Conservation (phyloP, 2,888 invertebrate genomes). For the Monochamus alternatus region DNA sequence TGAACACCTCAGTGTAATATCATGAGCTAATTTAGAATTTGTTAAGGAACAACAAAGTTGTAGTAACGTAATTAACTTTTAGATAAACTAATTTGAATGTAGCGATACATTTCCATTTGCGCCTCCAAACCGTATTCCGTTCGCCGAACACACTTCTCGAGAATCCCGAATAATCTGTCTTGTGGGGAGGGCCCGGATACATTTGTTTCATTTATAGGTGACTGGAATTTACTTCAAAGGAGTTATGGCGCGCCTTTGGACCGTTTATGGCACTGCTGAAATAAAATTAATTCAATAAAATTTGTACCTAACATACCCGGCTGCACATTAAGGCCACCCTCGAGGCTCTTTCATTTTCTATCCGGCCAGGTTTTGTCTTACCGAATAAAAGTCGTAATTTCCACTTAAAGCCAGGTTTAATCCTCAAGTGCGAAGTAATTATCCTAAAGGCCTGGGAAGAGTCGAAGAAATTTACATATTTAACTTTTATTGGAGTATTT, state of each 20-base stretch:
- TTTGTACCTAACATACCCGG: constrained; percentile 7
- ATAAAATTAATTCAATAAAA: constrained; percentile 13
- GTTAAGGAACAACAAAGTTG: background rate
- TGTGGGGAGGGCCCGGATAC: background rate
- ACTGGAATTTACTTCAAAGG: constrained; percentile 10
- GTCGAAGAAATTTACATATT: too few species aligned
- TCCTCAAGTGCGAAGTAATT: constrained; percentile 8
- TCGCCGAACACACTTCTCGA: constrained; percentile 4
- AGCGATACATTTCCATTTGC: constrained; percentile 6
- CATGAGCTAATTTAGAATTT: background rate
- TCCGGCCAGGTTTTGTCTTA: constrained; percentile 1
- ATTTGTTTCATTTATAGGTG: constrained; percentile 12
- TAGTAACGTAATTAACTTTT: background rate
- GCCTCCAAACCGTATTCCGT: background rate
- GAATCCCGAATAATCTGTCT: background rate
- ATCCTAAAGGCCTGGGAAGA: background rate
- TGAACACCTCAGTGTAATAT: too few species aligned
- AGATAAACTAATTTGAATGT: constrained; percentile 8
- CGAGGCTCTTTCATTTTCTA: background rate
- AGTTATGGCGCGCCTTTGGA: background rate
- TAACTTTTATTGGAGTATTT: too few species aligned
- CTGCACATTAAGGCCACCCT: constrained; percentile 1
- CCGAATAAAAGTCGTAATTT: constrained; percentile 3
- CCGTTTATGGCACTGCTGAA: constrained; percentile 3
- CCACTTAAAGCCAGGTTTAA: constrained; percentile 4